Evolutionary conservation across 2,888 invertebrate species (phyloP), one percentile per base, ranked within the genome.

Genomic region (Microplitis deprimator): DNA sequence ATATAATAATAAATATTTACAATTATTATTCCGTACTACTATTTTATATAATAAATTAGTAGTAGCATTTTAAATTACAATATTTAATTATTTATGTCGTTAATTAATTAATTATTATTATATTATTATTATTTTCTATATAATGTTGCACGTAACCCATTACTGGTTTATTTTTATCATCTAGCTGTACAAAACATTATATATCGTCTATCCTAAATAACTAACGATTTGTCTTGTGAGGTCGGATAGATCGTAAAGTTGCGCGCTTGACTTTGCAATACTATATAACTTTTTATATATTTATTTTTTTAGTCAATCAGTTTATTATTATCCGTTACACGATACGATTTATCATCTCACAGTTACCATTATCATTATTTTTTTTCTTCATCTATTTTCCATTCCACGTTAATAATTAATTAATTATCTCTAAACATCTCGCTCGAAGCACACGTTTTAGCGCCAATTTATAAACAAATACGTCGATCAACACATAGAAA

Each of bases 181-280:
- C 88, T 89, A 88, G 86, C 88, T 89, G 89, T 89, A 88, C 89
- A 89, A 89, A 88, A 89, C 89, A 88, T 88, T 87, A 88, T 89
- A 87, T 88, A 86, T 85, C 81, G 82, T 50, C 83, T 84, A 84
- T 81, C 83, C 87, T 88, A 88, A 85, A 83, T 85, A 67, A 76
- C 87, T 87, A 88, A 82, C 87, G 87, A 87, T 88, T 88, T 88
- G 86, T 88, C 87, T 85, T 84, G 86, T 87, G 85, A 87, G 86
- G 86, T 87, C 84, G 85, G 85, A 85, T 85, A 84, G 83, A 85
- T 85, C 84, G 82, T 85, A 82, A 83, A 82, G 82, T 83, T 83
- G 79, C 81, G 77, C 77, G 79, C 80, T 82, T 82, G 80, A 82
- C 80, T 50, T 80, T 82, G 81, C 80, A 81, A 77, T 79, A 73